Evolutionary conservation across 2,888 invertebrate species (phyloP), one percentile per base, ranked within the genome.

Genomic region (Chrysodeixis includens): DNA sequence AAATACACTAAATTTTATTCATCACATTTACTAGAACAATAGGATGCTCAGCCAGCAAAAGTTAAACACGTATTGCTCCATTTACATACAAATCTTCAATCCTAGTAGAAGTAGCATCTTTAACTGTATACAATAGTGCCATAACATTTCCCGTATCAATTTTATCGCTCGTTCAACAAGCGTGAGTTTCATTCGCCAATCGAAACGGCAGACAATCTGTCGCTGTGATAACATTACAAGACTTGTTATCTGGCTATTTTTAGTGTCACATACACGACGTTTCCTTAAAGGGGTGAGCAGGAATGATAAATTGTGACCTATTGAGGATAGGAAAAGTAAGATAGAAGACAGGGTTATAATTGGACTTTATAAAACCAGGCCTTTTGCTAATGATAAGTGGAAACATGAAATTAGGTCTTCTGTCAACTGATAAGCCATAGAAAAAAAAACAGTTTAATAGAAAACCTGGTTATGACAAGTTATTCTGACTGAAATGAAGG

Each of bases 181-280:
- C 62, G 52, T 59, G 77, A 78, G 65, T 26, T 74, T 71, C 69
- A 72, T 68, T 66, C 71, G 74, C 77, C 82, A 83, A 87, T 84
- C 79, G 83, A 55, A 65, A 64, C 65, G 75, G 75, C 80, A 87
- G 86, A 86, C 87, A 84, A 82, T 83, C 79, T 71, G 87, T 78
- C 87, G 84, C 79, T 65, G 5, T 57, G 87, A 87, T 87, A 86
- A 87, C 81, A 82, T 82, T 77, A 57, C 68, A 71, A 67, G 66
- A 66, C 64, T 68, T 61, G 74, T 81, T 81, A 81, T 80, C 81
- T 67, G 56, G 69, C 76, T 83, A 83, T 84, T 80, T 83, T 80
- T 81, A 82, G 81, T 78, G 62, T 52, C 63, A 62, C 65, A 69
- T 73, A 66, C 68, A 52, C 64, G 69, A 76, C 60, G 63, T 76